These are phyloP conservation scores for Paralichthys olivaceus DNA, from an alignment of 2,113 vertebrate species.

Conservation along the genomic window DNA sequence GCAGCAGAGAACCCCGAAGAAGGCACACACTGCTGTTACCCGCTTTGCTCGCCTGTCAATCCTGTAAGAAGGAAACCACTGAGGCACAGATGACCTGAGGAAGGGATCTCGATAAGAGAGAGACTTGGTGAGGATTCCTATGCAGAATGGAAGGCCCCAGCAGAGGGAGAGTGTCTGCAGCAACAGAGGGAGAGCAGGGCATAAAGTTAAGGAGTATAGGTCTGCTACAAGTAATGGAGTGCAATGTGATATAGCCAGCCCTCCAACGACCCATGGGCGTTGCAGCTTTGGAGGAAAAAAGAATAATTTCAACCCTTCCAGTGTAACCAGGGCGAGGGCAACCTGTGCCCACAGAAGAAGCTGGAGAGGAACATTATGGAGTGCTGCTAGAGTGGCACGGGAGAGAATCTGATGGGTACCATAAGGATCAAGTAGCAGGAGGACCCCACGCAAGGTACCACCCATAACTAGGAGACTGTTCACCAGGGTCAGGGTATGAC, in stretches of 20 bases:
- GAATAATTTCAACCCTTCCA: constrained; percentile 74
- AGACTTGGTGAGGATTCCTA: constrained; percentile 81
- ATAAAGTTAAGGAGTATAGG: constrained; percentile 76
- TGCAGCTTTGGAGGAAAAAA: constrained; percentile 77
- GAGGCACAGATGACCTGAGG: constrained; percentile 51
- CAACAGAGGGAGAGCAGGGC: constrained; percentile 77
- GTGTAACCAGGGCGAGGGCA: constrained; percentile 81
- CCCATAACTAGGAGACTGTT: constrained; percentile 81
- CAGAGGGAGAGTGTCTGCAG: constrained; percentile 86
- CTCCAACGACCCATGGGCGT: constrained; percentile 78
- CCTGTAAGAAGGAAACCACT: constrained; percentile 57
- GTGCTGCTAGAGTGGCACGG: constrained; percentile 74
- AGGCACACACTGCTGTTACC: constrained; percentile 72
- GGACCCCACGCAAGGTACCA: constrained; percentile 82
- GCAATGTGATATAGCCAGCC: constrained; percentile 71
- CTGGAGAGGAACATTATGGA: constrained; percentile 87
- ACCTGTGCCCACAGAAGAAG: constrained; percentile 85
- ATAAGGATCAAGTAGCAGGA: constrained; percentile 89
- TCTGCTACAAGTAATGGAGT: constrained; percentile 79
- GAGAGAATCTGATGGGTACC: constrained; percentile 83
- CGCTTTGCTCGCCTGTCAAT: constrained; percentile 48
- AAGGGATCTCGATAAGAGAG: constrained; percentile 72
- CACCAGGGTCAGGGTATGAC: constrained; percentile 72
- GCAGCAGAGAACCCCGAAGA: constrained; percentile 84
- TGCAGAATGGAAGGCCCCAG: constrained; percentile 81